Evolutionary conservation across 2,888 invertebrate species (phyloP), one percentile per base, ranked within the genome.

Genomic region (Acanthoscelides obtectus): DNA sequence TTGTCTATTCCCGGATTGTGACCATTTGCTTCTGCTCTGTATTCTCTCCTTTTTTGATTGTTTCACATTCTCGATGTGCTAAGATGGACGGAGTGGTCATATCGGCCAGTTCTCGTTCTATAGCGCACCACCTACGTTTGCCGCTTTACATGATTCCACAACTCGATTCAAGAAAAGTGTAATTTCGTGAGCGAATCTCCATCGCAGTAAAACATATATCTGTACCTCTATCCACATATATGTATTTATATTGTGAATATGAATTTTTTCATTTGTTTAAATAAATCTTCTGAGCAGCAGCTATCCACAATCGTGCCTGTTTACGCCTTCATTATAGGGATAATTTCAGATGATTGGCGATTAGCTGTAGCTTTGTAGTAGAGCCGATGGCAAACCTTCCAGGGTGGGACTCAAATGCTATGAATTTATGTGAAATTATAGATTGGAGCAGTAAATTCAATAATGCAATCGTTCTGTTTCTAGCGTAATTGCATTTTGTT

Each of bases 311-410:
- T 78, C 79, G 79, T 79, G 77, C 69, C 71, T 68, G 72, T 71
- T 72, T 64, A 76, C 79, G 77, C 79, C 77, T 76, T 70, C 75
- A 74, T 74, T 71, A 76, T 76, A 76, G 73, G 74, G 78, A 79
- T 77, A 75, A 79, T 79, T 76, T 75, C 78, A 73, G 73, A 76
- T 78, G 77, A 79, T 78, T 76, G 75, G 76, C 75, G 77, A 78
- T 76, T 75, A 75, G 76, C 74, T 76, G 70, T 76, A 75, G 76
- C 73, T 70, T 72, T 72, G 72, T 72, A 73, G 17, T 17, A 4
- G 45, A 1, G 45, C 45, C 45, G 45, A 45, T 45, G 45, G 45
- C 45, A 45, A 45, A 45, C 45, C 45, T 12, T 4, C 45, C 45
- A 45, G 45, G 45, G 45, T 45, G 45, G 45, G 45, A 45, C 45